Base-by-base conservation (phyloP, 2,888 invertebrate genomes). In the Cataglyphis livida region DNA sequence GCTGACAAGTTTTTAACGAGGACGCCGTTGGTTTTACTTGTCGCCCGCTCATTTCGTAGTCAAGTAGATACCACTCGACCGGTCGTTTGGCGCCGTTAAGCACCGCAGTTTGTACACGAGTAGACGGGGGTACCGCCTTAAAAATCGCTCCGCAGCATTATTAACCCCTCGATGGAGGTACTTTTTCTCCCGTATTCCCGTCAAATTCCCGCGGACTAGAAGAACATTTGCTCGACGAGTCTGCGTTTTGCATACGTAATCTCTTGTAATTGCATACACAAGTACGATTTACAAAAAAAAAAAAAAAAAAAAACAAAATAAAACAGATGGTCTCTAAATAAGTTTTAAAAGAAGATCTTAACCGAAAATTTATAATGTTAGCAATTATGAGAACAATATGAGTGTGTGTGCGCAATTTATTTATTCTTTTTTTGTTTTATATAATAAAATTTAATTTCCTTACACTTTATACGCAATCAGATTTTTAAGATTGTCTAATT, bases 1-100 rank as follows among this genome's bases (percentile, higher is more conserved):
- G 70, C 89, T 89, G 88, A 89, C 88, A 88, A 82, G 85, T 48
- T 89, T 89, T 87, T 89, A 87, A 89, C 78, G 83, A 71, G 74
- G 68, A 28, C 25, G 44, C 57, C 28, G 25, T 51, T 85, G 61
- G 59, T 51, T 74, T 64, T 51, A 51, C 66, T 79, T 38, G 44
- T 62, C 51, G 54, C 38, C 41, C 48, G 25, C 25, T 73, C 57
- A 57, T 83, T 61, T 65, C 59, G 61, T 57, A 71, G 48, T 76
- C 57, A 70, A 85, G 76, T 44, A 32, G 28, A 54, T 54, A 38
- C 21, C 57, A 35, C 18, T 25, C 57, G 57, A 15, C 9, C 7
- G 9, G 54, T 51, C 28, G 21, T 73, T 87, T 71, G 21, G 59
- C 10, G 44, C 21, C 44, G 21, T 59, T 70, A 66, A 44, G 38